These are phyloP conservation scores for Conistra vaccinii DNA, from an alignment of 2,888 invertebrate genomes.

Conservation along the genomic window DNA sequence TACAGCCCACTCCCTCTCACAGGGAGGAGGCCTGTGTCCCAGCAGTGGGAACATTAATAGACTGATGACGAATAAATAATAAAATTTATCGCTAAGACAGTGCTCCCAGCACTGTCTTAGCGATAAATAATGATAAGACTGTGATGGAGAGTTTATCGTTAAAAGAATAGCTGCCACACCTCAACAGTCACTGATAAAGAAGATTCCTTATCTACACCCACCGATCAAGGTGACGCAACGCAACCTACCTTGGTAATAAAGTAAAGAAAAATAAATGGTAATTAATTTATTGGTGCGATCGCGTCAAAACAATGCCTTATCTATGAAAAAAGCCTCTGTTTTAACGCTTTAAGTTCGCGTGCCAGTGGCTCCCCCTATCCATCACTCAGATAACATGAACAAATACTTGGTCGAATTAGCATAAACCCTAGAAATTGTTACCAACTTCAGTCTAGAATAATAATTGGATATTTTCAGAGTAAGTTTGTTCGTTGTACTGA, in stretches of 20 bases:
- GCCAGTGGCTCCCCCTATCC: constrained; percentile 79
- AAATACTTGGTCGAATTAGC: constrained; percentile 81
- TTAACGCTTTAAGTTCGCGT: constrained; percentile 74
- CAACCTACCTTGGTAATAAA: constrained; percentile 48
- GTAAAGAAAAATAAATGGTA: constrained; percentile 59
- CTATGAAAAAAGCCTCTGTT: constrained; percentile 62
- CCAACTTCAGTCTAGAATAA: constrained; percentile 72
- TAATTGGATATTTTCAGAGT: constrained; percentile 68
- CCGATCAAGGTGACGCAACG: constrained; percentile 53
- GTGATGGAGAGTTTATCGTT: background rate
- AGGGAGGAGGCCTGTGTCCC: too few species aligned
- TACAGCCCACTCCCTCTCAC: too few species aligned
- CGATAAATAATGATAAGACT: constrained; percentile 3
- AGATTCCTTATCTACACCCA: constrained; percentile 34
- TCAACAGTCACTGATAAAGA: constrained; percentile 33
- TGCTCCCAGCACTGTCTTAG: constrained; percentile 4
- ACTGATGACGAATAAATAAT: too few species aligned
- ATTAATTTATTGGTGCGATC: constrained; percentile 62
- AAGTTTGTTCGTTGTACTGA: constrained; percentile 35
- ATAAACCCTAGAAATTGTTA: constrained; percentile 81
- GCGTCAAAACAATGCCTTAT: constrained; percentile 65
- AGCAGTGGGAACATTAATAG: too few species aligned
- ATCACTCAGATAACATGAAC: constrained; percentile 84
- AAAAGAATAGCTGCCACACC: constrained; percentile 39
- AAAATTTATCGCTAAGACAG: too few species aligned